These are phyloP conservation scores for Lacanobia wlatinum DNA, from an alignment of 2,888 invertebrate species.

Conservation along the genomic window DNA sequence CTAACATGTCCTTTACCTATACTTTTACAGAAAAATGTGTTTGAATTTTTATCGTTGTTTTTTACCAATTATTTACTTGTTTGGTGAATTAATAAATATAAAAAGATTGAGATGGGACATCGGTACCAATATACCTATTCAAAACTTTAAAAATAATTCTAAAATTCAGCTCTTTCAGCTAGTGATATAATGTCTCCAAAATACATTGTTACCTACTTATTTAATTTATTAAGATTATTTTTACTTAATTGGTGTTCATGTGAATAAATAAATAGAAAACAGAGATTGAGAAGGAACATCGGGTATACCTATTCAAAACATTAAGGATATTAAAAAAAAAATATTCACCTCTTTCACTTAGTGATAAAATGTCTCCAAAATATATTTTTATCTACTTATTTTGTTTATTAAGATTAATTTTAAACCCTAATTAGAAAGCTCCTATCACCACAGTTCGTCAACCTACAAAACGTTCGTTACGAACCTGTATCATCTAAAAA, in stretches of 20 bases:
- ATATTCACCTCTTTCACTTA: too few species aligned
- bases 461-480: constrained; percentile 63
- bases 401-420: not conserved
- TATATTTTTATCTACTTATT: rapidly evolving
- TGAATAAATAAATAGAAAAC: too few species aligned
- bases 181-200: too few species aligned
- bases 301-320: too few species aligned
- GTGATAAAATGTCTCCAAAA: not conserved
- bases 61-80: not conserved
- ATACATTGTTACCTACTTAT: too few species aligned
- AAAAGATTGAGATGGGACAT: not conserved
- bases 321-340: too few species aligned
- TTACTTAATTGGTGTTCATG: too few species aligned
- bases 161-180: too few species aligned
- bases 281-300: too few species aligned
- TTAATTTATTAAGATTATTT: too few species aligned
- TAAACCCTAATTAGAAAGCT: constrained; percentile 4
- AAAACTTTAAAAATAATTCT: too few species aligned
- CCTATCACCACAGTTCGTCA: constrained; percentile 11
- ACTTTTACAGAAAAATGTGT: not conserved
- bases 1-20: not conserved
- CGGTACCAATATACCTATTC: not conserved
- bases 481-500: constrained; percentile 47
- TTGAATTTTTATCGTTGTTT: not conserved
- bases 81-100: not conserved